Conservation (phyloP, 2,797 vertebrate genomes). For the Acipenser transmontanus region DNA sequence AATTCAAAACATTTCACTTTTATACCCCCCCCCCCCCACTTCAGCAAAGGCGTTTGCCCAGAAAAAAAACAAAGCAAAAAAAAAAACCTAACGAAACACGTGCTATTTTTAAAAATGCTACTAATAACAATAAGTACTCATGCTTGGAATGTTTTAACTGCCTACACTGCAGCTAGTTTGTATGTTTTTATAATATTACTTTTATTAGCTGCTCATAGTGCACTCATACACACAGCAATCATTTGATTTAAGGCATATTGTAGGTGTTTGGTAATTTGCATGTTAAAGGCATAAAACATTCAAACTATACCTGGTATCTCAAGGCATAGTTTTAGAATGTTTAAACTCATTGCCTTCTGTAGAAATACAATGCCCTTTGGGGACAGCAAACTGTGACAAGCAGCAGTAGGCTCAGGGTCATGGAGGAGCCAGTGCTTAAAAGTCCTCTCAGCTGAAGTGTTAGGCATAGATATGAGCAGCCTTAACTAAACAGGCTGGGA, state of each 20-base stretch:
- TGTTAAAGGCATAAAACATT: neutral
- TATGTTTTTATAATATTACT: too few relatives aligned
- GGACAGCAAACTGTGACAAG: neutral
- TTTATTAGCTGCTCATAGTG: too few relatives aligned
- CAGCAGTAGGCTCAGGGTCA: neutral
- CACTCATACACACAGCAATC: too few relatives aligned
- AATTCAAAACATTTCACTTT: slow-evolving; percentile 49
- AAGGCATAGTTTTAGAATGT: neutral
- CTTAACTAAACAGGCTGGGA: neutral
- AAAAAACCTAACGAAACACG: too few relatives aligned
- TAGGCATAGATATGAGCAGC: neutral
- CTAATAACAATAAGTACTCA: too few relatives aligned
- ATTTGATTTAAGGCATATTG: too few relatives aligned
- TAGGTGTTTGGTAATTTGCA: neutral
- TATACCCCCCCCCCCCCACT: too few relatives aligned
- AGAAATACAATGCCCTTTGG: neutral
- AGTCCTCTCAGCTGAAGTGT: neutral
- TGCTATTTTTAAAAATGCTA: too few relatives aligned
- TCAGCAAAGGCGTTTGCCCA: too few relatives aligned
- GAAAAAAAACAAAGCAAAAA: too few relatives aligned
- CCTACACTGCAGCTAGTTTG: too few relatives aligned
- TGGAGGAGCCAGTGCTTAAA: slow-evolving; percentile 3
- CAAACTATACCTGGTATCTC: neutral
- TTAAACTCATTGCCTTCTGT: neutral
- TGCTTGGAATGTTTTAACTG: too few relatives aligned